phyloP scores from a whole-genome alignment of 2,113 vertebrate species.

The Ailurus styani region DNA sequence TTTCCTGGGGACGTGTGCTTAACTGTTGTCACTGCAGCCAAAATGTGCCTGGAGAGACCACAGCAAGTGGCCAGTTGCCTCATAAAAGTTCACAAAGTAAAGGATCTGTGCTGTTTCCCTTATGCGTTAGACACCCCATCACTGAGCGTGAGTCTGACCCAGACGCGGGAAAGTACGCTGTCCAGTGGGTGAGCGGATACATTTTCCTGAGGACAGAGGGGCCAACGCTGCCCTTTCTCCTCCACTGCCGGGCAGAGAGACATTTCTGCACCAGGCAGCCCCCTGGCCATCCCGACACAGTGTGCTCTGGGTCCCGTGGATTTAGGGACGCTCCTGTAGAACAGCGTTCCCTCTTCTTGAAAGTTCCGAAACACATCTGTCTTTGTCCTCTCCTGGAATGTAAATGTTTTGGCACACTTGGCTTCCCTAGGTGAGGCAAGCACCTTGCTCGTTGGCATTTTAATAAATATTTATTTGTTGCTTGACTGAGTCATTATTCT shows the following conservation, averaged over 20 bases:
- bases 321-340: not conserved
- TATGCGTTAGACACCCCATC: not conserved
- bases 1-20: not conserved
- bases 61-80: not conserved
- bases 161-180: not conserved
- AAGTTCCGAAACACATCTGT: not conserved
- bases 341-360: not conserved
- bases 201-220: not conserved
- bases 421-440: not conserved
- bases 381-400: not conserved
- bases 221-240: accelerated
- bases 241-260: not conserved
- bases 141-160: not conserved
- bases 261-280: not conserved
- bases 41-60: not conserved
- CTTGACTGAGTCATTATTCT: not conserved
- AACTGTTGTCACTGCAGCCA: not conserved
- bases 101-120: not conserved
- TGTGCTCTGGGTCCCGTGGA: not conserved
- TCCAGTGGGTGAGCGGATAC: not conserved
- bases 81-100: not conserved
- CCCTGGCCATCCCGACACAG: accelerated
- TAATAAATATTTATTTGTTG: not conserved
- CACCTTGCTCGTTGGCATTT: not conserved
- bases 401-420: not conserved